A percentile compares a stretch with the other conserved stretches of the same genome.
phyloP scores from a whole-genome alignment of 2,797 vertebrate species.

The Etheostoma nigrum region DNA sequence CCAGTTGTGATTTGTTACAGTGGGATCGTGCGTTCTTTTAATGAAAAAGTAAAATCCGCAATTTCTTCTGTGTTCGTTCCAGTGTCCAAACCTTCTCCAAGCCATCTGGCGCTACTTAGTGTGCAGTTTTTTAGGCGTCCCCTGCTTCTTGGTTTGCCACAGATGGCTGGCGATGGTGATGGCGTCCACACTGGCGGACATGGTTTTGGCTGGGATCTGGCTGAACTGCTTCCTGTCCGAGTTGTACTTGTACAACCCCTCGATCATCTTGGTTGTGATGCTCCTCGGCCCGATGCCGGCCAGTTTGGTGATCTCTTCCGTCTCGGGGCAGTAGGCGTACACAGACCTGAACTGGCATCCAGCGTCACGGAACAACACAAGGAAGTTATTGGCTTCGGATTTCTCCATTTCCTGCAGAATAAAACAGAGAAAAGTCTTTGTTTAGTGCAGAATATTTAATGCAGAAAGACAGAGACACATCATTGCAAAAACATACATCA shows the following conservation, averaged over 20 bases:
- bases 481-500: slow-evolving; percentile 85
- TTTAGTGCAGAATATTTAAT: neutral
- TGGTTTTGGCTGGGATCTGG: slow-evolving; percentile 97
- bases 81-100: slow-evolving; percentile 41
- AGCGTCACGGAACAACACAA: slow-evolving; percentile 96
- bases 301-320: slow-evolving; percentile 93
- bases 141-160: slow-evolving; percentile 97
- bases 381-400: slow-evolving; percentile 95
- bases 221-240: slow-evolving; percentile 99
- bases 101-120: slow-evolving; percentile 82
- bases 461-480: neutral
- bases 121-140: slow-evolving; percentile 92
- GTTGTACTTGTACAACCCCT: slow-evolving; percentile 97
- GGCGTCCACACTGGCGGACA: slow-evolving; percentile 97
- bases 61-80: slow-evolving; percentile 74
- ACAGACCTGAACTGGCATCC: slow-evolving; percentile 97
- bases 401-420: slow-evolving; percentile 95
- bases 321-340: slow-evolving; percentile 94
- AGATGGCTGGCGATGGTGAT: slow-evolving; percentile 96
- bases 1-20: slow-evolving; percentile 89
- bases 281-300: slow-evolving; percentile 93
- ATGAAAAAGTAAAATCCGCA: slow-evolving; percentile 49
- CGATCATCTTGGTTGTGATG: slow-evolving; percentile 96
- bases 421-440: neutral
- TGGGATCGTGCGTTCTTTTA: slow-evolving; percentile 64